These are phyloP conservation scores for Chrysolina americana DNA, from an alignment of 2,888 invertebrate genomes.

Conservation along the genomic window DNA sequence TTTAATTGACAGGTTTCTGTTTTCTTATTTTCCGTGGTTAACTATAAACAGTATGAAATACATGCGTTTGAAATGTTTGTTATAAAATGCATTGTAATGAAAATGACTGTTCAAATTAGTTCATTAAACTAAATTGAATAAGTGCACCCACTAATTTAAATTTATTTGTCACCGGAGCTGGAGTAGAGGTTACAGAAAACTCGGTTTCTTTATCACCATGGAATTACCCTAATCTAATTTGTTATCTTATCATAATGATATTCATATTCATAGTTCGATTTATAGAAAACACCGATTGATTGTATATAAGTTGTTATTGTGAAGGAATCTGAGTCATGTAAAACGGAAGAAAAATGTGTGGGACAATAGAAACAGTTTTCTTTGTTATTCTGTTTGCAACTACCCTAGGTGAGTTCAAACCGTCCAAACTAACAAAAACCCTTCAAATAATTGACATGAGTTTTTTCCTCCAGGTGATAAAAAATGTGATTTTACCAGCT, in stretches of 20 bases:
- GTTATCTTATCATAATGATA: constrained; percentile 54
- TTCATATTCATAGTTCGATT: constrained; percentile 41
- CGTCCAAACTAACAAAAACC: not conserved
- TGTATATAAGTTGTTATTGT: constrained; percentile 28
- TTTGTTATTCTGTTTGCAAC: constrained; percentile 35
- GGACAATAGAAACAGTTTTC: constrained; percentile 36
- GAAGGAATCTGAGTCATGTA: constrained; percentile 50
- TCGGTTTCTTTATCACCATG: constrained; percentile 1
- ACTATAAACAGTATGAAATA: too few relatives aligned
- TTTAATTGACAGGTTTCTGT: too few relatives aligned
- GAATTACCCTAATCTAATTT: constrained; percentile 30
- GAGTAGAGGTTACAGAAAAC: constrained; percentile 14
- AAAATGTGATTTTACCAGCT: constrained; percentile 50
- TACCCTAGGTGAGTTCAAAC: constrained; percentile 32
- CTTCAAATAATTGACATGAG: constrained; percentile 17
- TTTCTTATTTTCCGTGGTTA: too few relatives aligned
- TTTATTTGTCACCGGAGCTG: constrained; percentile 56
- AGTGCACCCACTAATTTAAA: constrained; percentile 59
- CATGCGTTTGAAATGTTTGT: not conserved
- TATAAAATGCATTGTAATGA: constrained; percentile 39
- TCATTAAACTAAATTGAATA: constrained; percentile 66
- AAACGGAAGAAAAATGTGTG: constrained; percentile 50
- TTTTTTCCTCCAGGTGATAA: constrained; percentile 49
- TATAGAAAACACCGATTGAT: constrained; percentile 21
- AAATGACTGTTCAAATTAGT: constrained; percentile 60